Evolutionary conservation across 2,888 invertebrate species (phyloP).

Genomic region (Yponomeuta sedellus): DNA sequence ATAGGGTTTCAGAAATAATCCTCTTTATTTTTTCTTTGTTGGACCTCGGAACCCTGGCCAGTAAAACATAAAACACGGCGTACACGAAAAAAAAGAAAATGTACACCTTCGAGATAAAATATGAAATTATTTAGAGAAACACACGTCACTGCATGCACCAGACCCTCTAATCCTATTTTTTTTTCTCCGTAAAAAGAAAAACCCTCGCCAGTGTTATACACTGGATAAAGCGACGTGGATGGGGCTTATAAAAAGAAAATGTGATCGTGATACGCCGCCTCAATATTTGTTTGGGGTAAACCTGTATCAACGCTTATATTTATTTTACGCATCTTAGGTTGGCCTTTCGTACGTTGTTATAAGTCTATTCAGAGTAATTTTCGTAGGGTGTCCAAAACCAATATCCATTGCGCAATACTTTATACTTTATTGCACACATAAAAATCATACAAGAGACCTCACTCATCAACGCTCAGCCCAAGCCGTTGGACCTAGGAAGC

Average conservation of each 20-base stretch:
- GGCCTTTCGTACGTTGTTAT: background rate
- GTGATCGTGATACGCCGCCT: slow-evolving; percentile 58
- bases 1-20: slow-evolving; percentile 5
- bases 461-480: too few relatives aligned
- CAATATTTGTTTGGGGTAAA: slow-evolving; percentile 53
- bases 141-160: slow-evolving; percentile 38
- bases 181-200: slow-evolving; percentile 2
- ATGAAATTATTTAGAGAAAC: slow-evolving; percentile 46
- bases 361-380: slow-evolving; percentile 1
- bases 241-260: slow-evolving; percentile 53
- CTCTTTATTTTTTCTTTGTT: slow-evolving; percentile 1
- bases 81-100: background rate
- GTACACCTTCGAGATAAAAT: slow-evolving; percentile 23
- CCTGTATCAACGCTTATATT: slow-evolving; percentile 24
- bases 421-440: too few relatives aligned
- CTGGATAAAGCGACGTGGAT: slow-evolving; percentile 47
- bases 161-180: slow-evolving; percentile 35
- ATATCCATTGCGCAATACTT: too few relatives aligned
- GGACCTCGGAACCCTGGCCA: background rate
- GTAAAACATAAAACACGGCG: background rate
- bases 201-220: slow-evolving; percentile 23
- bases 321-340: background rate
- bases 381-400: background rate
- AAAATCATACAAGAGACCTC: too few relatives aligned
- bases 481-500: too few relatives aligned